Base-by-base conservation (phyloP, 2,113 vertebrate species). In the Aythya baeri region DNA sequence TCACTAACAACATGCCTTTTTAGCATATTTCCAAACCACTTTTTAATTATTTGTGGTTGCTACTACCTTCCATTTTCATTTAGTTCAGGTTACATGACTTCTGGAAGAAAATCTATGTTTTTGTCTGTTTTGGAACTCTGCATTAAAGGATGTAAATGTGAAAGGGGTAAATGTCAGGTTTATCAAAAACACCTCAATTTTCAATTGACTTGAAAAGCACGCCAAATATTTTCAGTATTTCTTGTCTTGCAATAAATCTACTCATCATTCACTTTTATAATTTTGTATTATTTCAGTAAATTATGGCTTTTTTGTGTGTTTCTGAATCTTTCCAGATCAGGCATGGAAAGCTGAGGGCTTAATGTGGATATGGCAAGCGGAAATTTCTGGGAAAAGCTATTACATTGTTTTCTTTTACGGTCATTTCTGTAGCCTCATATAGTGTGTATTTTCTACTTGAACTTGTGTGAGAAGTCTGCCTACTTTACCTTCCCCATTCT, bases 131-230 rank as follows among this genome's bases (percentile, higher is more conserved):
- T 59, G 70, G 38, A 77, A 9, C 50, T 81, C n/a, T 92, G 89
- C 67, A 85, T 94, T 84, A 12, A 71, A 75, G 50, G 63, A 67
- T 91, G 43, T 43, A 27, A 76, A 76, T 49, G 62, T 73, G 67
- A 73, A 91, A 74, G 79, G 43, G 38, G 59, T 20, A 74, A 74
- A 84, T 80, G 85, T 80, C 91, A 91, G 26, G 12, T 68, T 92
- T 61, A 84, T 94, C 90, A 91, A 54, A 70, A 94, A 57, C 89
- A 91, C 87, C 59, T 91, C 43, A 55, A 55, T 55, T 76, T 62
- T 66, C 84, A 80, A 50, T 59, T 67, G 55, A 94, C 73, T 10
- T 62, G 62, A 83, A 96, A 94, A 73, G 34, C 62, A 36, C 62
- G 16, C 83, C 85, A 86, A 89, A 83, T 9, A 10, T 41, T 93